Evolutionary conservation across 2,113 vertebrate species (phyloP).

Genomic region (Oncorhynchus mykiss): DNA sequence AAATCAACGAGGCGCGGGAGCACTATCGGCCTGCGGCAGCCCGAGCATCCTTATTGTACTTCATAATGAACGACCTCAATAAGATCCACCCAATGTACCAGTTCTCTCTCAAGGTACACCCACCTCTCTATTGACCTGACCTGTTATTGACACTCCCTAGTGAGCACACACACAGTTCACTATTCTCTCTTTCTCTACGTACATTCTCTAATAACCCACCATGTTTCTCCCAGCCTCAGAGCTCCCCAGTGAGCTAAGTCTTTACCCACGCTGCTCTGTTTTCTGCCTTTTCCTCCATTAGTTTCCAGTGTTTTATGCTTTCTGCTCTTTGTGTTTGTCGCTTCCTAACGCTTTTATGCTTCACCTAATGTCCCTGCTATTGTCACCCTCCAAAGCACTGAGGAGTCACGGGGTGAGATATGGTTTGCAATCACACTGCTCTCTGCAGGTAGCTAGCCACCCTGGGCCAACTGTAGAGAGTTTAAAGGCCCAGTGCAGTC

Average conservation of each 20-base stretch:
- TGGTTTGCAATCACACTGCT: conserved; percentile 59
- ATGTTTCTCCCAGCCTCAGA: not conserved
- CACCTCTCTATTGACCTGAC: conserved; percentile 40
- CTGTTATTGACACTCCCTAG: conserved; percentile 13
- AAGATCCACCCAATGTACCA: conserved; percentile 95
- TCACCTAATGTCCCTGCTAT: conserved; percentile 63
- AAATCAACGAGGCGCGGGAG: conserved; percentile 90
- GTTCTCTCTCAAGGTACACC: conserved; percentile 86
- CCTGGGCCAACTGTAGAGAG: not conserved
- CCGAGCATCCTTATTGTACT: conserved; percentile 89
- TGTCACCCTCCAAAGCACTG: conserved; percentile 49
- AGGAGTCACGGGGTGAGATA: conserved; percentile 54
- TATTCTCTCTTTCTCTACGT: not conserved
- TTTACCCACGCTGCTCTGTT: conserved; percentile 1
- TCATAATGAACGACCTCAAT: conserved; percentile 90
- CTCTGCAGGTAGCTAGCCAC: conserved; percentile 49
- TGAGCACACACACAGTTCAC: not conserved
- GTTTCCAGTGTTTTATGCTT: conserved; percentile 59
- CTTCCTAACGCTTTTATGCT: conserved; percentile 69
- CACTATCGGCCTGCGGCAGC: conserved; percentile 84
- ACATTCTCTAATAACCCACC: not conserved
- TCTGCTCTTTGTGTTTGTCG: conserved; percentile 64
- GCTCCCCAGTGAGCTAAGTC: not conserved
- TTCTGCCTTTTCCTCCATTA: conserved; percentile 13
- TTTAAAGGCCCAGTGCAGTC: not conserved